Base-by-base conservation (phyloP, 2,797 vertebrate genomes). In the Hirundo rustica region DNA sequence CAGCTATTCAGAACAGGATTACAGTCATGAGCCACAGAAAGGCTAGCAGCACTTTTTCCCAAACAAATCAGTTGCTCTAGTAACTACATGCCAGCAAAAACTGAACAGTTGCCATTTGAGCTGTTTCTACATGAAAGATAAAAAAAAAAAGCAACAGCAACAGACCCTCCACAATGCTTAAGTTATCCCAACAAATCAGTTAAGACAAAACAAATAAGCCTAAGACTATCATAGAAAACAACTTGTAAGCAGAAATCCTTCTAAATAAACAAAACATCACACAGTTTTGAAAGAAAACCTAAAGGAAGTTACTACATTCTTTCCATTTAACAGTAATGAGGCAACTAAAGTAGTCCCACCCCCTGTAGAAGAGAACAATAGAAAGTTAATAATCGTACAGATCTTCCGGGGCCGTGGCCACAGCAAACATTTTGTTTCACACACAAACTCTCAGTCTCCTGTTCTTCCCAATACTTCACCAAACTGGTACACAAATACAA, bases 11-110 rank as follows among this genome's bases (percentile, higher is more conserved):
- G 75, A 88, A 68, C 75, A 88, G 38, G 81, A 77, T 83, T 68
- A 72, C 16, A 73, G 68, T 38, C 68, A 65, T 2, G 19, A 68
- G 61, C 55, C 60, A 94, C 60, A 88, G 78, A 91, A 66, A 91
- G 76, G 30, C 42, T 25, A 87, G 53, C 45, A 55, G 25, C 71
- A 77, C 74, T 83, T 94, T 88, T 89, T 91, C 88, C 92, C 66
- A 89, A 96, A 94, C 89, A 96, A 95, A 81, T 66, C 75, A 78
- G 87, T 94, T 83, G 66, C 87, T 79, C 58, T 89, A 91, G 89
- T 88, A 93, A 96, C 93, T 64, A 44, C 64, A 72, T 2, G 27
- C 48, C 62, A 75, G 78, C 42, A 91, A 71, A 93, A 83, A 84
- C 45, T 25, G 23, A 89, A 42, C 60, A 77, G 61, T 50, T 81